Percentiles rank a stretch among this genome's conserved stretches.
These are phyloP conservation scores for Todiramphus saurophagus DNA, from an alignment of 2,113 vertebrate genomes.

Conservation along the genomic window DNA sequence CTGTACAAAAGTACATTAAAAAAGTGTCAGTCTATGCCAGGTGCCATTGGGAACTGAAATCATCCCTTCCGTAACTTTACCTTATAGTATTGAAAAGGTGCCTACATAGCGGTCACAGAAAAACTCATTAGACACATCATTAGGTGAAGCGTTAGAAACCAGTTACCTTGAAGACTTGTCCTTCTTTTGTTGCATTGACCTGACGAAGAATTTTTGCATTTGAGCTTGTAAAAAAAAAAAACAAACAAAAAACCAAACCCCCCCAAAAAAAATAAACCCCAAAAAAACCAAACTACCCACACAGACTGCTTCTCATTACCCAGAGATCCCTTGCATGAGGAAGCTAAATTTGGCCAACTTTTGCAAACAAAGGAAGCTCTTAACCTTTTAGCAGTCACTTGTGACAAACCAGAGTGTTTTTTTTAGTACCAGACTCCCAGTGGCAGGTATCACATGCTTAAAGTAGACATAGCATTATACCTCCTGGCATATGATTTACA, in stretches of 20 bases:
- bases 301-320: neutral
- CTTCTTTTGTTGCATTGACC: neutral
- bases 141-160: neutral
- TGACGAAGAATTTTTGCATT: neutral
- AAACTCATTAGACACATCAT: neutral
- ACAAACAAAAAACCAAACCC: neutral
- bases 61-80: neutral
- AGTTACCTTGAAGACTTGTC: neutral
- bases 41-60: neutral
- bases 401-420: neutral
- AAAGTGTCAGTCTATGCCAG: neutral
- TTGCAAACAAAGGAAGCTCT: neutral
- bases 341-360: neutral
- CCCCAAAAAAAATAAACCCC: neutral
- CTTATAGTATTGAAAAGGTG: neutral
- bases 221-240: neutral
- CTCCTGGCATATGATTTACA: accelerated
- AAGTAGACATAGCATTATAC: neutral
- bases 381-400: neutral
- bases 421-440: neutral
- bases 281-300: neutral
- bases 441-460: neutral
- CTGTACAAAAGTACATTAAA: neutral
- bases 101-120: accelerated
- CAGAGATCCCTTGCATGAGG: accelerated